Evolutionary conservation across 1,140 invertebrate species (phyloP).

Genomic region (Sinonovacula constricta): DNA sequence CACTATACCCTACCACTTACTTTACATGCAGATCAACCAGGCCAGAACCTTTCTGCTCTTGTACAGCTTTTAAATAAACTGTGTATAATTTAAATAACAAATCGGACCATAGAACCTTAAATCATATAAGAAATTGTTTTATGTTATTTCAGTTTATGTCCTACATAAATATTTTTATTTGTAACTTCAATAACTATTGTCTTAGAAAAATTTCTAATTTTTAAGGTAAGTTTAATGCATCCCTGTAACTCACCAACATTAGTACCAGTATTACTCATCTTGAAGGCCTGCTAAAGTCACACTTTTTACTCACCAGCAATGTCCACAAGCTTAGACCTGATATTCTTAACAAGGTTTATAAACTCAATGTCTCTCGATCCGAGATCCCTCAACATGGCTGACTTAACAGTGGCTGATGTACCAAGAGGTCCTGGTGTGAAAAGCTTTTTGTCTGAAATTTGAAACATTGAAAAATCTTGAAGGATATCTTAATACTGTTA

Average conservation of each 20-base stretch:
- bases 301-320: conserved; percentile 76
- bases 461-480: no score
- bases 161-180: no score
- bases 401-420: conserved; percentile 77
- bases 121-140: no score
- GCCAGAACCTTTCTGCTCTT: no score
- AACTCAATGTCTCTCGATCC: conserved; percentile 80
- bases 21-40: no score
- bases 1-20: no score
- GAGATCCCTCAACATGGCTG: conserved; percentile 79
- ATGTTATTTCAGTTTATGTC: no score
- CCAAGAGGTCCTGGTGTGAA: conserved; percentile 81
- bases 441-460: conserved; percentile 75
- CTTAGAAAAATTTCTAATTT: not conserved
- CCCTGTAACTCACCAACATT: not conserved
- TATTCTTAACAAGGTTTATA: conserved; percentile 76
- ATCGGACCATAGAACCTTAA: no score
- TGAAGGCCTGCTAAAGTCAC: not conserved
- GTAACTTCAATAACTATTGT: no score
- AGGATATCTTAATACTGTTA: no score
- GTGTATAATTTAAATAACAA: no score
- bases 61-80: no score
- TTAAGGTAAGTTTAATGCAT: not conserved
- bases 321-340: conserved; percentile 77
- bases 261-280: not conserved